phyloP scores from a whole-genome alignment of 2,113 vertebrate species.

The Apodemus speciosus region DNA sequence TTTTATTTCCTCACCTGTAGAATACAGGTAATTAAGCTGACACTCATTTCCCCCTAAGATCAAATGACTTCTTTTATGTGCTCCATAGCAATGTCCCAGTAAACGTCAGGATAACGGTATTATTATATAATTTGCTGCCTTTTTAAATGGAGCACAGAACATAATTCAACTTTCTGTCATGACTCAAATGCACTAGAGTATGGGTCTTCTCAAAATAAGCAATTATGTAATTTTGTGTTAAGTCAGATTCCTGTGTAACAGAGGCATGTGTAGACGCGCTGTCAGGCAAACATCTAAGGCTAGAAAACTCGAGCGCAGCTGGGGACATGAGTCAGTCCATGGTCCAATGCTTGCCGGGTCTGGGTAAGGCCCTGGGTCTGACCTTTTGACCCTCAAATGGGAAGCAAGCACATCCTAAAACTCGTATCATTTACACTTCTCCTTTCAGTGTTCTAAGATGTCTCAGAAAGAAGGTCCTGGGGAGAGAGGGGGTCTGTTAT shows the following conservation, averaged over 20 bases:
- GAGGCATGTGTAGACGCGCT: neutral
- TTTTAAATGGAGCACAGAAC: neutral
- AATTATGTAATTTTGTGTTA: conserved; percentile 6
- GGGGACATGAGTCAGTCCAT: neutral
- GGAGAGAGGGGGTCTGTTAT: neutral
- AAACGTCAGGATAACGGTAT: neutral
- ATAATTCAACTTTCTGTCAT: conserved; percentile 12
- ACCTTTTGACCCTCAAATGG: neutral
- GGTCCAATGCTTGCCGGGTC: neutral
- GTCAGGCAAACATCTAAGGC: neutral
- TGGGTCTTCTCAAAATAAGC: conserved; percentile 34
- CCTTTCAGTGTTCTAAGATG: neutral
- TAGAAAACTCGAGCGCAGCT: neutral
- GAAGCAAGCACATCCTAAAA: neutral
- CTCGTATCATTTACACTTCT: neutral
- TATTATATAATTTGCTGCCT: conserved; percentile 44
- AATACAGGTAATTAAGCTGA: conserved; percentile 19
- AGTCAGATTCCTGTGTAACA: neutral
- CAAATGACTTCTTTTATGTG: conserved; percentile 20
- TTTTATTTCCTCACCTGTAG: conserved; percentile 2
- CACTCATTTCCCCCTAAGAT: neutral
- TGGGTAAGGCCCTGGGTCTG: no score
- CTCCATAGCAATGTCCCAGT: neutral
- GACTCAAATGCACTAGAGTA: conserved; percentile 30
- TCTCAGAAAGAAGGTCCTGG: neutral